phyloP scores from a whole-genome alignment of 2,888 invertebrate species.

The Eubasilissa splendida region DNA sequence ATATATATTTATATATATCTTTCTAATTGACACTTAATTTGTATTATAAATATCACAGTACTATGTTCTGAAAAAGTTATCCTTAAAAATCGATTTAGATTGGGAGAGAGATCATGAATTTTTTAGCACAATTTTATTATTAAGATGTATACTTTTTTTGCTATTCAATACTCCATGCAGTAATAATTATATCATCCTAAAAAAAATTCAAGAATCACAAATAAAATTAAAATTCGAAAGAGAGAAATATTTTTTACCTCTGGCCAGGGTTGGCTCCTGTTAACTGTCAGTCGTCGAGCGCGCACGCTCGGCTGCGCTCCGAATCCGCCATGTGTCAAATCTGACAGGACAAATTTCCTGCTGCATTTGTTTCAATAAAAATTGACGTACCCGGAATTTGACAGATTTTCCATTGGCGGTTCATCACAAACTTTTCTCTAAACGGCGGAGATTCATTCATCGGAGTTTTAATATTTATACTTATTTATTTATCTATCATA shows the following conservation, averaged over 20 bases:
- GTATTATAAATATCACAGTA: too few relatives aligned
- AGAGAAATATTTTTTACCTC: not conserved
- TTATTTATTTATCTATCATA: too few relatives aligned
- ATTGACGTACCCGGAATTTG: constrained; percentile 33
- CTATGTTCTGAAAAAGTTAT: too few relatives aligned
- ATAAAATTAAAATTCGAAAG: not conserved
- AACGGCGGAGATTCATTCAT: not conserved
- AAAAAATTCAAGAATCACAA: too few relatives aligned
- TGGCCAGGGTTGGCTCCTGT: constrained; percentile 38
- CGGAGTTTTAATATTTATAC: too few relatives aligned
- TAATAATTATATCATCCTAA: not conserved
- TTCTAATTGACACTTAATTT: too few relatives aligned
- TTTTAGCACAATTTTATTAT: too few relatives aligned
- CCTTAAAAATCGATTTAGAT: too few relatives aligned
- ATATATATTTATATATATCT: too few relatives aligned
- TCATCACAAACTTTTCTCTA: not conserved
- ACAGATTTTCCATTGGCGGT: constrained; percentile 2
- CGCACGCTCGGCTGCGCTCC: constrained; percentile 10
- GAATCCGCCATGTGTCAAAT: constrained; percentile 35
- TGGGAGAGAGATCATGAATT: too few relatives aligned
- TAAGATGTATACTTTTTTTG: too few relatives aligned
- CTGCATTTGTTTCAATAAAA: constrained; percentile 42
- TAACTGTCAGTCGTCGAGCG: constrained; percentile 44
- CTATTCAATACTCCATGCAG: not conserved
- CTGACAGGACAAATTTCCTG: constrained; percentile 50